Percentiles rank a stretch among this genome's conserved stretches.
Evolutionary conservation across 1,140 invertebrate species (phyloP).

Genomic region (Sarcophaga bullata): DNA sequence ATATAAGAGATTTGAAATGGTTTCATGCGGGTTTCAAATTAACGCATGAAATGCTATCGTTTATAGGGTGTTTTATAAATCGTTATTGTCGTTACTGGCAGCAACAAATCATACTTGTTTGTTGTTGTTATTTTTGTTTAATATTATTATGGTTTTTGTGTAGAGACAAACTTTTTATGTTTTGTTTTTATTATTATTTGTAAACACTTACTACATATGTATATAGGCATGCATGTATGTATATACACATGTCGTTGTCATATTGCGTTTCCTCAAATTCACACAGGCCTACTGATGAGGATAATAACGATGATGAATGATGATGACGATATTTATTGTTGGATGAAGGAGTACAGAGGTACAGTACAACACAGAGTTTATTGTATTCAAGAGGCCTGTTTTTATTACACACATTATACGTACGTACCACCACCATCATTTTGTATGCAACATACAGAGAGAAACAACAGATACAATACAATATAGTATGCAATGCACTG

Average conservation of each 20-base stretch:
- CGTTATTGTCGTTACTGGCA: too few species aligned
- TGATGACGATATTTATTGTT: conserved; percentile 10
- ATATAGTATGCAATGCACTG: background rate
- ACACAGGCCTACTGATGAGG: background rate
- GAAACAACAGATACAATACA: background rate
- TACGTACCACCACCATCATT: background rate
- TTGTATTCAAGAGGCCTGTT: background rate
- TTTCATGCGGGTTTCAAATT: too few species aligned
- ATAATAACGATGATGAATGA: background rate
- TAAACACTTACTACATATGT: background rate
- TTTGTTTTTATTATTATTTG: background rate
- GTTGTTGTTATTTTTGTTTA: too few species aligned
- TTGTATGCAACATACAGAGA: background rate
- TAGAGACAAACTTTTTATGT: too few species aligned
- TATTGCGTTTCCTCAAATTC: background rate
- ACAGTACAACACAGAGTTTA: background rate
- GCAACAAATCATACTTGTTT: too few species aligned
- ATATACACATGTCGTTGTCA: background rate
- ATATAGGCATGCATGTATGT: background rate
- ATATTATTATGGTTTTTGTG: too few species aligned
- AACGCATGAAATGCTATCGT: too few species aligned
- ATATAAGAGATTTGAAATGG: too few species aligned
- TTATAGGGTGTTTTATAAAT: too few species aligned
- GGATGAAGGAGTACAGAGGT: background rate
- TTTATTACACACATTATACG: background rate